phyloP scores from a whole-genome alignment of 1,140 invertebrate species.

The Stenopsyche tienmushanensis region DNA sequence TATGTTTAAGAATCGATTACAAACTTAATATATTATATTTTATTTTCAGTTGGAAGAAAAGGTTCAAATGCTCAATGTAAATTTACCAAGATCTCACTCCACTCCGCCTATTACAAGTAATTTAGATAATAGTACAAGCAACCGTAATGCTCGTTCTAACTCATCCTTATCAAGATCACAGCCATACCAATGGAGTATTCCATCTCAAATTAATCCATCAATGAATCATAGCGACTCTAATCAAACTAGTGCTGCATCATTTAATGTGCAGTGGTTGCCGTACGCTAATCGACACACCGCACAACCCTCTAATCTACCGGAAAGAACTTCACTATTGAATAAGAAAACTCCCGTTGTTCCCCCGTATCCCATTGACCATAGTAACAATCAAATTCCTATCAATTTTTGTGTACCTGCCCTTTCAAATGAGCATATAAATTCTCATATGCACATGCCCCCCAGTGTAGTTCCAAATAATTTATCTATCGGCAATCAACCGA shows the following conservation, averaged over 20 bases:
- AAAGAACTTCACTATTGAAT: neutral
- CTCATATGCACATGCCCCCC: conserved; percentile 8
- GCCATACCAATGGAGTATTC: conserved; percentile 28
- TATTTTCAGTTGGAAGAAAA: conserved; percentile 39
- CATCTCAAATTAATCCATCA: conserved; percentile 18
- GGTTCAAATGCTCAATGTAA: conserved; percentile 23
- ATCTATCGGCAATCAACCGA: conserved; percentile 22
- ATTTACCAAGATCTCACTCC: conserved; percentile 28
- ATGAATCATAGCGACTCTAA: neutral
- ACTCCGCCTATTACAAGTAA: conserved; percentile 26
- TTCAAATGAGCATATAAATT: conserved; percentile 23
- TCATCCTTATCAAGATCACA: conserved; percentile 23
- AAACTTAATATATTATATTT: neutral
- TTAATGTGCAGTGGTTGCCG: neutral
- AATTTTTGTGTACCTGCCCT: conserved; percentile 16
- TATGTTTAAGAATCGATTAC: neutral
- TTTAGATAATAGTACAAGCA: conserved; percentile 12
- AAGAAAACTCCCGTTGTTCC: conserved; percentile 29
- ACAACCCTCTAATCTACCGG: conserved; percentile 3
- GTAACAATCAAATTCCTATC: conserved; percentile 23
- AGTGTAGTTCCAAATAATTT: conserved; percentile 18
- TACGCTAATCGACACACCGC: conserved; percentile 16
- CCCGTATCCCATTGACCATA: conserved; percentile 24
- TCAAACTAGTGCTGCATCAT: neutral
- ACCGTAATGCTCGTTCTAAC: conserved; percentile 12